Base-by-base conservation (phyloP, 2,888 invertebrate genomes). In the Nipponacmea schrenckii region DNA sequence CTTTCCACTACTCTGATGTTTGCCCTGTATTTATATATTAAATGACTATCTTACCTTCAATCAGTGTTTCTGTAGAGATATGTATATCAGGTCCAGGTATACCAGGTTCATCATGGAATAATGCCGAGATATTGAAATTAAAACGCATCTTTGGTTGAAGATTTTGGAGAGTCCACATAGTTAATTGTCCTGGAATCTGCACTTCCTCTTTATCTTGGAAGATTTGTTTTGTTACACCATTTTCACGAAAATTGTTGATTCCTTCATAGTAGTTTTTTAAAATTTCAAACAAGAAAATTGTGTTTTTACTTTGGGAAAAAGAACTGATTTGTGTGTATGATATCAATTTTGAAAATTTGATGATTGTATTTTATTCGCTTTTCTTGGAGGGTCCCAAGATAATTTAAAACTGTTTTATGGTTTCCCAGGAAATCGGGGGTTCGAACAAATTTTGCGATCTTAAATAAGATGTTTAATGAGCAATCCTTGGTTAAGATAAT, bases 91-190 rank as follows among this genome's bases (percentile, higher is more conserved):
- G 81, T 0, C 87, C 87, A 66, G 75, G 78, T 14, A 14, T 12
- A 1, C 66, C 72, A 8, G 74, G 66, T 5, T 84, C 84, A 73
- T 87, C 84, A 63, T 77, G 77, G 78, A 86, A 89, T 62, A 77
- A 74, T n/a, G 87, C 84, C 24, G 82, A 85, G 72, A 89, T 85
- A 77, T 87, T 87, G 77, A 89, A 87, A 68, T 79, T 80, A 78
- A 87, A 88, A 46, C 81, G 80, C 75, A 87, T 87, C 70, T 84
- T 84, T 2, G 89, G 87, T 65, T 79, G 74, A 8, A 89, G 84
- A 45, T 82, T 78, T 26, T 80, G 76, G 27, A 88, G 82, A 7
- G 79, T 75, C 65, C 77, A 78, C 2, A 79, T 79, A 27, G 76
- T 82, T 45, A 79, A 78, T 50, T 82, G 79, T 17, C 82, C 83